Base-by-base conservation (phyloP, 2,888 invertebrate species). In the Pardosa pseudoannulata region DNA sequence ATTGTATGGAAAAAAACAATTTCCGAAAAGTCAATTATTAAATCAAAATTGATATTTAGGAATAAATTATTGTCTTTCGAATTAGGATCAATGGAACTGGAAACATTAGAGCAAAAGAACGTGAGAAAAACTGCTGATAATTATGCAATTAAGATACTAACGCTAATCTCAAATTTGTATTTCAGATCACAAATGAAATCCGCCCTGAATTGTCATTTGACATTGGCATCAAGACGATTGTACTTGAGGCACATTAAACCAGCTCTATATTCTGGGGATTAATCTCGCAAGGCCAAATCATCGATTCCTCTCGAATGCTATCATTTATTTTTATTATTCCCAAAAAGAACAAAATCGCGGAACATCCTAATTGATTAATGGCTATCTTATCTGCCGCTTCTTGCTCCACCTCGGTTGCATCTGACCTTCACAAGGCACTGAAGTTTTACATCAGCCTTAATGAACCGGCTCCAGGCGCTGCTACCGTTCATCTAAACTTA, bases 291-390 rank as follows among this genome's bases (percentile, higher is more conserved):
- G 56, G 56, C 56, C 23, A 23, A 6, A 19, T 56, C 16, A 56
- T 56, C 56, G 56, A 56, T 56, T 56, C 23, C 19, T 56, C 23
- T 23, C 5, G 56, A 56, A 6, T 16, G 23, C 11, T 56, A 2
- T 23, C 5, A 23, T 56, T 56, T 23, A 1, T 23, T 56, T 56
- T 56, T 23, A 23, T 23, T 56, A 7, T 6, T 56, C 2, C 23
- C 23, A 23, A 7, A 56, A 23, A 56, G 56, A 23, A 56, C 3
- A 46, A 2, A 46, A n/a, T 46, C 46, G 16, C 16, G 46, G 46
- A 16, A 16, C 56, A 56, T 56, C 56, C 56, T 56, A 23, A 56
- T 23, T 56, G 56, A 56, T 56, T 56, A 56, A 56, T 56, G 19
- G 23, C 1, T 56, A 6, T 2, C 5, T 11, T 56, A 46, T 46